These are phyloP conservation scores for Jordanella pulchra DNA, from an alignment of 2,797 vertebrate species.

Conservation along the genomic window DNA sequence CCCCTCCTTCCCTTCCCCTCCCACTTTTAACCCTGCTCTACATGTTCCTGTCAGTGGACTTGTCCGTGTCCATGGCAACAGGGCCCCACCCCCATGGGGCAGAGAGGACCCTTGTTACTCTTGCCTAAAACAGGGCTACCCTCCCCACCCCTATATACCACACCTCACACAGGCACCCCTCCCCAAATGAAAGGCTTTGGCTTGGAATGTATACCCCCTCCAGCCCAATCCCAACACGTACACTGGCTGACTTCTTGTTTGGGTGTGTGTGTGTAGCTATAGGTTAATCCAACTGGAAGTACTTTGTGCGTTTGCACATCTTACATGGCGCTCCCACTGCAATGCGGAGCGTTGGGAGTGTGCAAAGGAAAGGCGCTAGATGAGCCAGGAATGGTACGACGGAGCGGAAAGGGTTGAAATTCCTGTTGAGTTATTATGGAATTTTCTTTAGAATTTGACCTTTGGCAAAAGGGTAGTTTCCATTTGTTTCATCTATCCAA, in stretches of 20 bases:
- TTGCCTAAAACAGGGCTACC: constrained; percentile 72
- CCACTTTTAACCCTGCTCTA: constrained; percentile 69
- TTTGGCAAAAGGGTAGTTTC: constrained; percentile 44
- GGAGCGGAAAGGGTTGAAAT: constrained; percentile 69
- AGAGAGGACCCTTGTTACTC: constrained; percentile 78
- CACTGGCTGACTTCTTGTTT: constrained; percentile 63
- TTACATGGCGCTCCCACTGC: constrained; percentile 73
- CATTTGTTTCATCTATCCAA: constrained; percentile 30
- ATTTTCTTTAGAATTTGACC: constrained; percentile 62
- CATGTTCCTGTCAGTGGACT: constrained; percentile 80
- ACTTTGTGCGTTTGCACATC: constrained; percentile 74
- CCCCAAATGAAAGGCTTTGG: constrained; percentile 68
- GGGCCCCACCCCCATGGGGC: constrained; percentile 79
- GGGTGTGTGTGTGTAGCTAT: constrained; percentile 59
- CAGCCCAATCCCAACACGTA: constrained; percentile 52
- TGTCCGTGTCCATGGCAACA: constrained; percentile 79
- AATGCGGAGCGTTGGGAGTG: constrained; percentile 68
- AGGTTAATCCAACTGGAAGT: constrained; percentile 78
- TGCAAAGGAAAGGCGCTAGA: constrained; percentile 47
- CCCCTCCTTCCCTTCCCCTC: constrained; percentile 50
- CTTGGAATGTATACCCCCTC: constrained; percentile 70
- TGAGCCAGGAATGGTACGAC: constrained; percentile 67
- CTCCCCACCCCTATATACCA: constrained; percentile 37
- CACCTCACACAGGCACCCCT: constrained; percentile 41
- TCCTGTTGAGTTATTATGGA: constrained; percentile 66